Evolutionary conservation across 2,888 invertebrate species (phyloP).

Genomic region (Sinohyriopsis cumingii): DNA sequence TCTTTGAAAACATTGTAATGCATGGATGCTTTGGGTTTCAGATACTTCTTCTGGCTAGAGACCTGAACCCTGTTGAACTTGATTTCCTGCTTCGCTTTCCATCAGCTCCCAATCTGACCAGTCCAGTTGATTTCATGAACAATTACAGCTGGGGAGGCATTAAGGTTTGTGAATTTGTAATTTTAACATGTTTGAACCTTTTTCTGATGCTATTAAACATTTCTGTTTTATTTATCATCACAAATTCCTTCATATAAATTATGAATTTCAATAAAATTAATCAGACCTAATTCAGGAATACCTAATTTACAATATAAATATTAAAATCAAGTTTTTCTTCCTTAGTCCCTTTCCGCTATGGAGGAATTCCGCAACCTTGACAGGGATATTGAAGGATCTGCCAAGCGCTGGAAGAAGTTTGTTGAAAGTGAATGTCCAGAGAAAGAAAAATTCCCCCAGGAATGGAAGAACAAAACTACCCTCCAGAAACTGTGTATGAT

Average conservation of each 20-base stretch:
- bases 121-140: slow-evolving; percentile 94
- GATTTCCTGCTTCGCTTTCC: slow-evolving; percentile 96
- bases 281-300: no score
- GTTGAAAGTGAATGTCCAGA: slow-evolving; percentile 96
- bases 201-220: no score
- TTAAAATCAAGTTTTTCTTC: background rate
- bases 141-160: slow-evolving; percentile 96
- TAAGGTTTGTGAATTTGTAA: slow-evolving; percentile 74
- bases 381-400: slow-evolving; percentile 94
- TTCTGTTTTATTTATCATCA: no score
- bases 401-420: slow-evolving; percentile 98
- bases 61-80: slow-evolving; percentile 87
- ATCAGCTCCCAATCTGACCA: slow-evolving; percentile 90
- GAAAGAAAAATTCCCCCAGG: slow-evolving; percentile 96
- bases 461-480: slow-evolving; percentile 97
- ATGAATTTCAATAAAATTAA: no score
- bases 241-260: no score
- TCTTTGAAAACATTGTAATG: no score
- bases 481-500: slow-evolving; percentile 96
- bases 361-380: slow-evolving; percentile 94
- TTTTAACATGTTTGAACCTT: no score
- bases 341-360: slow-evolving; percentile 84
- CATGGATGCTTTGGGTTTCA: slow-evolving; percentile 68
- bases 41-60: slow-evolving; percentile 90
- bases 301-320: no score